These are phyloP conservation scores for Cephalopholis sonnerati DNA, from an alignment of 2,113 vertebrate species.

Conservation along the genomic window DNA sequence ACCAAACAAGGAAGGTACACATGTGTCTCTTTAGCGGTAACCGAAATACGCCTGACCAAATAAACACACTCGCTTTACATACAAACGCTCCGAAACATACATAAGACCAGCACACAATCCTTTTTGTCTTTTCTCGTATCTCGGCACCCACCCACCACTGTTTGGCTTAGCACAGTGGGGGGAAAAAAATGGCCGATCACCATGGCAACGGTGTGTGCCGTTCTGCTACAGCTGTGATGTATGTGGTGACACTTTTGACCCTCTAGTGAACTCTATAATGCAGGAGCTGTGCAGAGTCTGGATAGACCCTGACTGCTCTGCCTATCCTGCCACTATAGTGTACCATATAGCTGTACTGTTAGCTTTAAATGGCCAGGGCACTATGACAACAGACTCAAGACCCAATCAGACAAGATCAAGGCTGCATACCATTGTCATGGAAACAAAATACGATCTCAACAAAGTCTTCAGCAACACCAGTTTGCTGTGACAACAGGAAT, in stretches of 20 bases:
- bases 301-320: conserved; percentile 47
- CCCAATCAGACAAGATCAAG: conserved; percentile 21
- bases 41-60: conserved; percentile 59
- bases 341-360: conserved; percentile 36
- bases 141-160: conserved; percentile 72
- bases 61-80: conserved; percentile 63
- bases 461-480: conserved; percentile 23
- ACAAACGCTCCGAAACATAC: conserved; percentile 39
- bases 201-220: conserved; percentile 80
- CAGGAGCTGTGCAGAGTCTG: conserved; percentile 50
- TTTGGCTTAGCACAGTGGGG: conserved; percentile 75
- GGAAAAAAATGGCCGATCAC: conserved; percentile 70
- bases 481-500: conserved; percentile 14
- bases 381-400: conserved; percentile 37
- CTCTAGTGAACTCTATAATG: conserved; percentile 78
- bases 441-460: conserved; percentile 31
- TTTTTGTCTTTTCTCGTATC: conserved; percentile 67
- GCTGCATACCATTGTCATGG: conserved; percentile 30
- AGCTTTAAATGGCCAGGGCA: conserved; percentile 8
- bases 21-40: conserved; percentile 27
- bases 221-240: conserved; percentile 84
- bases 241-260: conserved; percentile 84
- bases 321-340: conserved; percentile 34
- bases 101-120: conserved; percentile 58
- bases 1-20: conserved; percentile 68